Evolutionary conservation across 2,888 invertebrate species (phyloP).

Genomic region (Cantharis nigra): DNA sequence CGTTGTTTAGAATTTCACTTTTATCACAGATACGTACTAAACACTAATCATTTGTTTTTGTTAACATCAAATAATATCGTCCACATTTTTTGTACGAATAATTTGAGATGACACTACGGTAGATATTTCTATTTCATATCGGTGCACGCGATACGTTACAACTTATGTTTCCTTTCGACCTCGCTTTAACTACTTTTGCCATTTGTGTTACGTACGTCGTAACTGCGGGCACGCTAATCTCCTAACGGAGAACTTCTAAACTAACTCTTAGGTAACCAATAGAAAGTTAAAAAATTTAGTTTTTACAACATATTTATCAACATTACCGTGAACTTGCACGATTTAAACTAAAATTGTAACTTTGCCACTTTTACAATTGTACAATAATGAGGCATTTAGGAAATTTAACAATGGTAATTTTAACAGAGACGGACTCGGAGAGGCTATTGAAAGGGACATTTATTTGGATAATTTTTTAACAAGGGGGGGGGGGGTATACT

Average conservation of each 20-base stretch:
- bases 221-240: background rate
- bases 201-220: background rate
- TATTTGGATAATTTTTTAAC: background rate
- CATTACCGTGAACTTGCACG: background rate
- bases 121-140: background rate
- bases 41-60: constrained; percentile 36
- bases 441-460: background rate
- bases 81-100: constrained; percentile 3
- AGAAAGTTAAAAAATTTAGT: background rate
- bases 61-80: constrained; percentile 24
- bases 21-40: constrained; percentile 52
- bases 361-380: background rate
- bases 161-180: background rate
- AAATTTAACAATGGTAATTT: background rate
- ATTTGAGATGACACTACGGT: constrained; percentile 2
- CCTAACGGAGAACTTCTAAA: constrained; percentile 13
- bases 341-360: background rate
- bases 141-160: background rate
- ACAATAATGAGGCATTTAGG: background rate
- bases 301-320: background rate
- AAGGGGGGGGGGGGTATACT: background rate
- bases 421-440: background rate
- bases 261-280: constrained; percentile 20
- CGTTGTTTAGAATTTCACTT: constrained; percentile 46
- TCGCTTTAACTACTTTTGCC: background rate